These are phyloP conservation scores for Oligia strigilis DNA, from an alignment of 2,888 invertebrate genomes.

Conservation along the genomic window DNA sequence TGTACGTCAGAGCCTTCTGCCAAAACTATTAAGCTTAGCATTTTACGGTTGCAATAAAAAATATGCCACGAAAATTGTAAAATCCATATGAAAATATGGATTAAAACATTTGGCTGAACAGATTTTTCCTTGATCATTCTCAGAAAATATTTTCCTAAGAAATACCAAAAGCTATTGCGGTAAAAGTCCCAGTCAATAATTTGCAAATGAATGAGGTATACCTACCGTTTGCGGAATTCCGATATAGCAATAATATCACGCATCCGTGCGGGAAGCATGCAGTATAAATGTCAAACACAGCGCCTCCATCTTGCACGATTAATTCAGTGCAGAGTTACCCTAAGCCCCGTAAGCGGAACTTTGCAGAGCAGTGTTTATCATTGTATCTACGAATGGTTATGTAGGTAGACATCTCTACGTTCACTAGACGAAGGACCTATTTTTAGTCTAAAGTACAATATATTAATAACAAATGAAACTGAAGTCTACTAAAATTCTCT, in stretches of 20 bases:
- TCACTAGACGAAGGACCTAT: neutral
- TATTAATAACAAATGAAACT: constrained; percentile 5
- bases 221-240: neutral
- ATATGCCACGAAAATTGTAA: neutral
- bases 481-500: neutral
- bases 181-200: constrained; percentile 1
- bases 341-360: neutral
- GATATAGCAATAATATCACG: constrained; percentile 18
- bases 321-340: constrained; percentile 2
- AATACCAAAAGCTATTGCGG: neutral
- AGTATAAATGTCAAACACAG: constrained; percentile 11
- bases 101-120: neutral
- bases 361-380: neutral
- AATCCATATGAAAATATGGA: neutral
- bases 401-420: neutral
- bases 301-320: constrained; percentile 10
- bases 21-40: constrained; percentile 11
- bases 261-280: constrained; percentile 2
- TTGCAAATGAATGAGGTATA: neutral
- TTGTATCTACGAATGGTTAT: neutral
- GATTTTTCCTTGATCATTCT: neutral
- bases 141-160: neutral
- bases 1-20: constrained; percentile 16
- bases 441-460: neutral
- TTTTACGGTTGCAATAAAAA: constrained; percentile 1